Conservation (phyloP, 2,888 invertebrate species). For the Melieria crassipennis region DNA sequence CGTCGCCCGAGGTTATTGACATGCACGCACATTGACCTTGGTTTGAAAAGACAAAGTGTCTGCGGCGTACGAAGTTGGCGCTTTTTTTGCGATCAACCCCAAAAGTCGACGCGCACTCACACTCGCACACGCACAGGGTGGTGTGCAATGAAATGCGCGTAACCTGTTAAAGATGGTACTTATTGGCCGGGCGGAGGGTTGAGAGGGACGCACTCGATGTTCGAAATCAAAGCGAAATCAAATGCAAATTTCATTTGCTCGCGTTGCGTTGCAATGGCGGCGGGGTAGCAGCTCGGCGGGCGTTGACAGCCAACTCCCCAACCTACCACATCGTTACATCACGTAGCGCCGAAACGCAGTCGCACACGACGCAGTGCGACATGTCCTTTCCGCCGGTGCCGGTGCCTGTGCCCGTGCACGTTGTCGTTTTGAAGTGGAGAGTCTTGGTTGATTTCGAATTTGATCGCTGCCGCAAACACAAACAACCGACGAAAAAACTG, state of each 20-base stretch:
- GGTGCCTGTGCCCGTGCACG: background rate
- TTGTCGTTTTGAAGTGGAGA: background rate
- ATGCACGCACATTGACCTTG: conserved; percentile 59
- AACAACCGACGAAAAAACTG: conserved; percentile 23
- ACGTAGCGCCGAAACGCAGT: conserved; percentile 36
- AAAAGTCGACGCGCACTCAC: background rate
- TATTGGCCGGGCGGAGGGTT: background rate
- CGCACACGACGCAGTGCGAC: background rate
- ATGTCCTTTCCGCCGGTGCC: background rate
- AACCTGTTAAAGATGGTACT: background rate
- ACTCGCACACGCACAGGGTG: background rate
- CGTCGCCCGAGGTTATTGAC: conserved; percentile 52
- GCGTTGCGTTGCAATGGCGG: background rate
- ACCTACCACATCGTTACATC: conserved; percentile 55
- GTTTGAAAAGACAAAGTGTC: conserved; percentile 42
- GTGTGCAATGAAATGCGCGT: too few species aligned
- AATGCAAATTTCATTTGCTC: conserved; percentile 15
- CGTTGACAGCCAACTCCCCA: conserved; percentile 39
- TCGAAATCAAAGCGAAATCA: conserved; percentile 13
- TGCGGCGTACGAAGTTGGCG: conserved; percentile 19
- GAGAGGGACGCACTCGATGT: background rate
- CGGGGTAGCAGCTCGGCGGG: background rate
- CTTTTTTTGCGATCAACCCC: background rate
- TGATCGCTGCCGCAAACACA: conserved; percentile 40
- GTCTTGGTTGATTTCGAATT: conserved; percentile 1